Conservation (phyloP, 2,113 vertebrate genomes). For the Delphinus delphis region DNA sequence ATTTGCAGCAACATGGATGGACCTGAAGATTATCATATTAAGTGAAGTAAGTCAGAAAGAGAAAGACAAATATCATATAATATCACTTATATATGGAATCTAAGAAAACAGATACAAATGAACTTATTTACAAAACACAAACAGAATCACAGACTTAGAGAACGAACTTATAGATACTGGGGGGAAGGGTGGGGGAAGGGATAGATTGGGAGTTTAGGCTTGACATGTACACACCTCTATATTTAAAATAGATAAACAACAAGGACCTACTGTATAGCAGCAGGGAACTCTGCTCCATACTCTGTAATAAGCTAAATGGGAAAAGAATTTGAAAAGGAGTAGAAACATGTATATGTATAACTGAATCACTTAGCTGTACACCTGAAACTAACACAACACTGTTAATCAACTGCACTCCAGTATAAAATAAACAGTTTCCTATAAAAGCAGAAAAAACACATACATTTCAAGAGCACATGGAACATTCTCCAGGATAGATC, state of each 20-base stretch:
- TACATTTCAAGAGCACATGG: neutral
- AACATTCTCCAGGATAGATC: neutral
- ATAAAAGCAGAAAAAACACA: neutral
- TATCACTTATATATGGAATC: neutral
- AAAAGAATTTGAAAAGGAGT: neutral
- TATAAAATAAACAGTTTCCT: neutral
- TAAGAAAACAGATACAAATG: too few relatives aligned
- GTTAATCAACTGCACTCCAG: neutral
- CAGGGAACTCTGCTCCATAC: neutral
- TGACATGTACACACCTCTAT: fast-evolving
- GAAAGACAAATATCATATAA: neutral
- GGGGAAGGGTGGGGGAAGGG: neutral
- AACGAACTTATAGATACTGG: neutral
- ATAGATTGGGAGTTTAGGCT: neutral
- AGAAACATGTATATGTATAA: neutral
- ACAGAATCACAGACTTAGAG: neutral
- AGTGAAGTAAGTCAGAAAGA: neutral
- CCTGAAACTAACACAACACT: neutral
- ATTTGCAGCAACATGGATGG: neutral
- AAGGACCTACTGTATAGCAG: neutral
- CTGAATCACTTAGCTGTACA: neutral
- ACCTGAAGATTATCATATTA: neutral
- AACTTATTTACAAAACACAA: too few relatives aligned
- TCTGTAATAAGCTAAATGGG: neutral
- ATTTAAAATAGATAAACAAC: neutral